These are phyloP conservation scores for Scaptomyza flava DNA, from an alignment of 2,888 invertebrate species.

Conservation along the genomic window DNA sequence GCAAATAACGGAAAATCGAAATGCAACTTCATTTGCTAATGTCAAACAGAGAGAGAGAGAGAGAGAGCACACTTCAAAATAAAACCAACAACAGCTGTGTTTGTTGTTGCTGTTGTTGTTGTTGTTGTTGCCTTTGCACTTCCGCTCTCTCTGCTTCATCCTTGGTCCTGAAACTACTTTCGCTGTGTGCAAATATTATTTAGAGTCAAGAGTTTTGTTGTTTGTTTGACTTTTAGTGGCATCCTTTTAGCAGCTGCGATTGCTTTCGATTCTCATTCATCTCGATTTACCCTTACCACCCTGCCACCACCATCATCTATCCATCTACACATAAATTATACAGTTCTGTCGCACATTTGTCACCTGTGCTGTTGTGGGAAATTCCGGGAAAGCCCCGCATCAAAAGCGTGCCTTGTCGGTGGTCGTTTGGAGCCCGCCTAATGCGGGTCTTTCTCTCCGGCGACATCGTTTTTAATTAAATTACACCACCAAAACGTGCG, in stretches of 20 bases:
- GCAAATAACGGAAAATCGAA: slow-evolving; percentile 20
- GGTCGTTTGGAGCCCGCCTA: slow-evolving; percentile 36
- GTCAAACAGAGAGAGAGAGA: neutral
- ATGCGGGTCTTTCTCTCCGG: slow-evolving; percentile 63
- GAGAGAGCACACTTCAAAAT: slow-evolving; percentile 16
- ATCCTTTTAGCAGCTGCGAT: slow-evolving; percentile 66
- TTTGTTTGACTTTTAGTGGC: slow-evolving; percentile 63
- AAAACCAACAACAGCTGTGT: slow-evolving; percentile 62
- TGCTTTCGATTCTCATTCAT: slow-evolving; percentile 18
- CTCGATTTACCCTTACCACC: neutral
- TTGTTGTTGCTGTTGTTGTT: slow-evolving; percentile 41
- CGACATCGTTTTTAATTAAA: slow-evolving; percentile 79
- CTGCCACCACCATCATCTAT: no score
- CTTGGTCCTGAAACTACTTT: slow-evolving; percentile 11
- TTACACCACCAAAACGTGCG: slow-evolving; percentile 77
- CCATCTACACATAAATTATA: slow-evolving; percentile 30
- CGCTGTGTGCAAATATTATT: slow-evolving; percentile 59
- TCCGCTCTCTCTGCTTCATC: slow-evolving; percentile 46
- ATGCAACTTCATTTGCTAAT: slow-evolving; percentile 48
- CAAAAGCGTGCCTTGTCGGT: slow-evolving; percentile 49
- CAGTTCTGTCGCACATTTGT: slow-evolving; percentile 48
- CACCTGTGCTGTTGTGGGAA: slow-evolving; percentile 71
- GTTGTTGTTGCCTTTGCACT: slow-evolving; percentile 42
- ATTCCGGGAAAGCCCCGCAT: slow-evolving; percentile 81
- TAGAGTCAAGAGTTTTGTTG: slow-evolving; percentile 53